Conservation (phyloP, 2,797 vertebrate species). For the Loris lydekkerianus region DNA sequence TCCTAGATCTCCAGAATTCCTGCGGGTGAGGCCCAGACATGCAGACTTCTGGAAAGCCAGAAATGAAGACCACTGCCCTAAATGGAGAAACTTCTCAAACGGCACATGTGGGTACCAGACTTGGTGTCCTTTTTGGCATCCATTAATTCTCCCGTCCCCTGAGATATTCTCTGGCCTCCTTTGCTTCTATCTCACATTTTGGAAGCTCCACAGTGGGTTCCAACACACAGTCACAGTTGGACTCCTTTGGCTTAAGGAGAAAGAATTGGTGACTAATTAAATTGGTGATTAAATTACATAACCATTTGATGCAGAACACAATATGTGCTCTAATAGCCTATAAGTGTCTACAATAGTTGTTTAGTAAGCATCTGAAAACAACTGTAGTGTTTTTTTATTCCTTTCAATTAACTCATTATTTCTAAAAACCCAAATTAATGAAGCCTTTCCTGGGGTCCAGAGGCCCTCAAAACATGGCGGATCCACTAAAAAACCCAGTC, state of each 20-base stretch:
- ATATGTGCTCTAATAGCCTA: background rate
- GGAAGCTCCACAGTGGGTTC: background rate
- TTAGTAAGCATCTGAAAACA: background rate
- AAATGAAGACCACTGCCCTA: background rate
- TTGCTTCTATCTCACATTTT: background rate
- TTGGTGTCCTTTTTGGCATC: background rate
- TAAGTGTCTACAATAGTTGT: background rate
- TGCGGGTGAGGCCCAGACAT: background rate
- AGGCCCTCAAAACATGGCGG: background rate
- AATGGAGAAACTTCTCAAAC: background rate
- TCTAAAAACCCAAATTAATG: background rate
- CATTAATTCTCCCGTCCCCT: background rate
- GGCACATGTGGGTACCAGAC: background rate
- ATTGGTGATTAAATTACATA: background rate
- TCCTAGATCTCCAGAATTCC: background rate
- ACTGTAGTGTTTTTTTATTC: background rate
- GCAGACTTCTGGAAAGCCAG: background rate
- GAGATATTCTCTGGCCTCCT: background rate
- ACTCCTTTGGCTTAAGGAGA: background rate
- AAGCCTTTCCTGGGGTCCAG: background rate
- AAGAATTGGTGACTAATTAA: background rate
- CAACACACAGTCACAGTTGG: background rate
- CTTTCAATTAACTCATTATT: constrained; percentile 11
- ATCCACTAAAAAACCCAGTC: background rate
- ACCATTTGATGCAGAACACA: background rate